phyloP scores from a whole-genome alignment of 2,113 vertebrate species.

The Macquaria ambigua region DNA sequence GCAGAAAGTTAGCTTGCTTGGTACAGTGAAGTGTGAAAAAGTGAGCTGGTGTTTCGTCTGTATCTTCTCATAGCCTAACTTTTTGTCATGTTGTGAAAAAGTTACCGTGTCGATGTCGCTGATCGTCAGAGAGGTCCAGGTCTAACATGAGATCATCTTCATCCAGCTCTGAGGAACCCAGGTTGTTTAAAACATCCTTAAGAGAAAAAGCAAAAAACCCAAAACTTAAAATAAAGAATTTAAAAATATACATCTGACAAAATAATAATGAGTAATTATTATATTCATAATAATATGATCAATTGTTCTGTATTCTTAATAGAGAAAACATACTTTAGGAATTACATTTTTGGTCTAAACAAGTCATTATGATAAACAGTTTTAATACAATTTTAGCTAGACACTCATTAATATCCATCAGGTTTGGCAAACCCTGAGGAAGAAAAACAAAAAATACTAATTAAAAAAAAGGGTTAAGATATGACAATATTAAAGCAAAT shows the following conservation, averaged over 20 bases:
- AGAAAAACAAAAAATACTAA: not conserved
- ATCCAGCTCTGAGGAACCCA: constrained; percentile 97
- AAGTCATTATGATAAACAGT: not conserved
- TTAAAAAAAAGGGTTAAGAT: not conserved
- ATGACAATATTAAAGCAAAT: constrained; percentile 10
- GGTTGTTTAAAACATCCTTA: constrained; percentile 95
- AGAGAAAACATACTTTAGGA: not conserved
- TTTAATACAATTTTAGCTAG: not conserved
- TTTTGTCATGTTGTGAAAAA: not conserved
- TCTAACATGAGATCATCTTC: constrained; percentile 99
- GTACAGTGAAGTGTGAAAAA: not conserved
- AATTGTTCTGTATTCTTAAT: not conserved
- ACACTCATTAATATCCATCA: constrained; percentile 18
- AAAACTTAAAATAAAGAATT: not conserved
- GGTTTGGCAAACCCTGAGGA: not conserved
- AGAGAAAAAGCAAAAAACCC: constrained; percentile 26
- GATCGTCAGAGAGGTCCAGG: constrained; percentile 95
- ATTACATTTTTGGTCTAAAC: not conserved
- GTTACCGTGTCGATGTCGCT: constrained; percentile 90
- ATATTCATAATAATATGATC: not conserved
- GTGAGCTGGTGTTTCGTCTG: not conserved
- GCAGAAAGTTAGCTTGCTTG: not conserved
- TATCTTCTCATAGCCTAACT: not conserved
- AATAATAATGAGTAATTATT: not conserved
- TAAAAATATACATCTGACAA: not conserved